Evolutionary conservation across 64 coral and sea anemone genomes (phyloP).

Genomic region (Exaiptasia diaphana): DNA sequence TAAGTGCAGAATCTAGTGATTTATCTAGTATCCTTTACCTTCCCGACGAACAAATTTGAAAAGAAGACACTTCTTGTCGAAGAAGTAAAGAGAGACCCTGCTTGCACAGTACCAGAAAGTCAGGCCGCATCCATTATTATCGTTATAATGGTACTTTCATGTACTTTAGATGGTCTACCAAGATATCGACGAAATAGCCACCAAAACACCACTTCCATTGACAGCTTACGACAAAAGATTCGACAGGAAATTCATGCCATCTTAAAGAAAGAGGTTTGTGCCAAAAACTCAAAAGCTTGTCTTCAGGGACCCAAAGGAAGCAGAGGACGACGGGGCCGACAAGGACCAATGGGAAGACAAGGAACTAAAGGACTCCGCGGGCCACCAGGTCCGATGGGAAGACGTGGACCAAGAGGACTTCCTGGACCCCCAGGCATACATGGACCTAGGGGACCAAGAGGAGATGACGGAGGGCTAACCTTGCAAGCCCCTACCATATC

Average conservation of each 20-base stretch:
- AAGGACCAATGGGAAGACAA: background rate
- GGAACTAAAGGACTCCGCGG: background rate
- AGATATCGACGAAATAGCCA: too few species aligned
- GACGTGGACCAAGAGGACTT: background rate
- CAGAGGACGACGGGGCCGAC: background rate
- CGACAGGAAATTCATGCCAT: background rate
- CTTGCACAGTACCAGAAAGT: too few species aligned
- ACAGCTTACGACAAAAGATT: background rate
- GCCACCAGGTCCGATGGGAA: too few species aligned
- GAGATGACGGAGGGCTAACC: background rate
- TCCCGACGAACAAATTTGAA: too few species aligned
- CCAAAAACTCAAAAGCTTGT: background rate
- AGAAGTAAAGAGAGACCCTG: too few species aligned
- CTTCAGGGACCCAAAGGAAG: background rate
- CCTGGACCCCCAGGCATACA: background rate
- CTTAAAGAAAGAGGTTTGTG: background rate
- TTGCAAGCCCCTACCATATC: background rate
- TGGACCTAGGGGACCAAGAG: too few species aligned
- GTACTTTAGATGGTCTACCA: too few species aligned
- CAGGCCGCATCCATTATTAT: slow-evolving; percentile 19
- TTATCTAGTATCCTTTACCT: too few species aligned
- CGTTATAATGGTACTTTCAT: too few species aligned
- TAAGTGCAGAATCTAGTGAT: too few species aligned
- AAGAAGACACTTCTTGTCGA: too few species aligned
- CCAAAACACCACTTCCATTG: too few species aligned